A percentile compares a stretch with the other conserved stretches of the same genome.
Evolutionary conservation across 2,113 vertebrate genomes (phyloP).

Genomic region (Anarrhichthys ocellatus): DNA sequence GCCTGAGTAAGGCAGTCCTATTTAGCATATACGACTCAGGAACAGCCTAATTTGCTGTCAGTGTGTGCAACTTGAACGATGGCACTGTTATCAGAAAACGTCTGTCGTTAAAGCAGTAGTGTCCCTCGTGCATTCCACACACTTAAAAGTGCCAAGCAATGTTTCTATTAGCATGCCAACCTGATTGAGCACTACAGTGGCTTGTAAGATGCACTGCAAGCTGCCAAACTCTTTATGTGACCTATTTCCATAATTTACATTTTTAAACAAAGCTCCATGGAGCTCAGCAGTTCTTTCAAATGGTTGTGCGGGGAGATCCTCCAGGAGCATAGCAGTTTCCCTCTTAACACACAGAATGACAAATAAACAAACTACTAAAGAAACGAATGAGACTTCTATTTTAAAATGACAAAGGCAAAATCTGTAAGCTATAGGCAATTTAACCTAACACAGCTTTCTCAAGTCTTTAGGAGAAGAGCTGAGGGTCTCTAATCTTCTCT

Average conservation of each 20-base stretch:
- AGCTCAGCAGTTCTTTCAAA: constrained; percentile 74
- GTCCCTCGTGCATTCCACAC: constrained; percentile 48
- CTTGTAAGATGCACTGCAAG: constrained; percentile 66
- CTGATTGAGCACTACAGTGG: constrained; percentile 69
- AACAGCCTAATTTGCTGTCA: constrained; percentile 65
- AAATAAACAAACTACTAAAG: constrained; percentile 55
- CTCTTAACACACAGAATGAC: constrained; percentile 25
- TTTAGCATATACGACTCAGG: constrained; percentile 59
- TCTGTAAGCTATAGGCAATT: constrained; percentile 54
- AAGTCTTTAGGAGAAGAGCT: constrained; percentile 33
- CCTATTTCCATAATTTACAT: constrained; percentile 85
- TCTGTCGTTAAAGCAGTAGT: constrained; percentile 60
- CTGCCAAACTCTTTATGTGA: constrained; percentile 79
- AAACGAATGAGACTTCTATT: constrained; percentile 52
- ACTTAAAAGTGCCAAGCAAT: constrained; percentile 67
- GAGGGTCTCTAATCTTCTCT: constrained; percentile 23
- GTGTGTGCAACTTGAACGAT: constrained; percentile 57
- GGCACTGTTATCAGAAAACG: constrained; percentile 55
- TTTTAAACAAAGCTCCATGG: constrained; percentile 78
- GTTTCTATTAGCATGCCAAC: constrained; percentile 70
- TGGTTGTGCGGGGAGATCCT: constrained; percentile 61
- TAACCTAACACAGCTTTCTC: constrained; percentile 34
- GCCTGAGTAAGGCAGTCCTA: constrained; percentile 19
- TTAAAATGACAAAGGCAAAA: constrained; percentile 51
- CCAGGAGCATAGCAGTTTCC: constrained; percentile 49